These are phyloP conservation scores for Aporophyla nigra DNA, from an alignment of 2,888 invertebrate species.

Conservation along the genomic window DNA sequence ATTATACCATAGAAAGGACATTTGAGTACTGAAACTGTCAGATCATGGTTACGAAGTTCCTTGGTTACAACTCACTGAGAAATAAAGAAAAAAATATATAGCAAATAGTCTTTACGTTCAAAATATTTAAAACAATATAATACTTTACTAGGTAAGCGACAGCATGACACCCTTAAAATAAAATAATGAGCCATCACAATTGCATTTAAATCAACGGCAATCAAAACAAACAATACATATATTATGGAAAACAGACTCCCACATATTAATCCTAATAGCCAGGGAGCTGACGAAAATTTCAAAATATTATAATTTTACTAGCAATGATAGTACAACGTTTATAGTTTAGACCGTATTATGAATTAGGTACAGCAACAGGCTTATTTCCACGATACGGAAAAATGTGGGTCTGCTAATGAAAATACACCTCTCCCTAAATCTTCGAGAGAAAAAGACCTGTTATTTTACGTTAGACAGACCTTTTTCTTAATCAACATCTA, in stretches of 20 bases:
- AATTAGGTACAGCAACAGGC: background rate
- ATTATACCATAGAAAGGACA: too few relatives aligned
- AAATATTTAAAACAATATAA: too few relatives aligned
- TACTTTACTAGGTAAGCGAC: background rate
- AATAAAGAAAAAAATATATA: too few relatives aligned
- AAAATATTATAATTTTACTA: constrained; percentile 1
- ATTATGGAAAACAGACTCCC: background rate
- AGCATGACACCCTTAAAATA: background rate
- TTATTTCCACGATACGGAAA: background rate
- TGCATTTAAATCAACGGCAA: background rate
- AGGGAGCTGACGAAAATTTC: background rate
- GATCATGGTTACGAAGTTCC: too few relatives aligned
- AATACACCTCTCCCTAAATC: background rate
- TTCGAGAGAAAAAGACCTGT: background rate
- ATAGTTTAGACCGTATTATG: background rate
- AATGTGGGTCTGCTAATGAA: background rate
- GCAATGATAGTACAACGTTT: background rate
- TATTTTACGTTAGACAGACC: background rate
- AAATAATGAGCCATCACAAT: background rate
- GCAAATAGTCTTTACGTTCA: too few relatives aligned
- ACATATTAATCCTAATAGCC: background rate
- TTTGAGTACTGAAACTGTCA: too few relatives aligned
- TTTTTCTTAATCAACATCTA: background rate
- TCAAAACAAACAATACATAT: background rate
- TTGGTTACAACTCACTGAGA: too few relatives aligned